A percentile compares a stretch with the other conserved stretches of the same genome.
These are phyloP conservation scores for Sitobion miscanthi DNA, from an alignment of 1,140 invertebrate species.

Conservation along the genomic window DNA sequence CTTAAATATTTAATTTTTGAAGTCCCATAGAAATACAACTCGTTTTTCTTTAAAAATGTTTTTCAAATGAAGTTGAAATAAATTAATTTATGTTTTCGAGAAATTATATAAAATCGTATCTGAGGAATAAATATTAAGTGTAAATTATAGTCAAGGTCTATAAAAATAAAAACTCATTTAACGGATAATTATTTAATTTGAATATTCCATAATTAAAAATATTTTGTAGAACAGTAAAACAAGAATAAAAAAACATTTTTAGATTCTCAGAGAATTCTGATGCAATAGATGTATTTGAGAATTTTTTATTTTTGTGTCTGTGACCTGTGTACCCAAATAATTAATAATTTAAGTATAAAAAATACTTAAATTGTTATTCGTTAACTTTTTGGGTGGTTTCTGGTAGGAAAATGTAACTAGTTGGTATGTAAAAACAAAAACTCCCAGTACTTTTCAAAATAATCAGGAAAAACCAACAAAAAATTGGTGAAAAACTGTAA, in stretches of 20 bases:
- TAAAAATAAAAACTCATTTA: background rate
- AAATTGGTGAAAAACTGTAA: too few relatives aligned
- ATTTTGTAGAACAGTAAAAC: background rate
- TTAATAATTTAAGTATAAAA: too few relatives aligned
- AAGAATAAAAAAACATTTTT: background rate
- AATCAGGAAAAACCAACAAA: background rate
- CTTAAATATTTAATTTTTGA: slow-evolving; percentile 6
- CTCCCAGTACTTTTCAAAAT: background rate
- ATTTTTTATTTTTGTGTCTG: background rate
- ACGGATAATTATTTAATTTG: background rate
- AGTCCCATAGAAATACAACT: background rate
- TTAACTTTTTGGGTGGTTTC: background rate
- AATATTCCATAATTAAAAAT: background rate
- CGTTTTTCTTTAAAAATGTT: background rate
- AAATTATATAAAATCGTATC: background rate
- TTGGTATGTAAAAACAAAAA: background rate
- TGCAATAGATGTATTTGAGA: background rate
- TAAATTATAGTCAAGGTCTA: background rate
- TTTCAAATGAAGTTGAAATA: background rate
- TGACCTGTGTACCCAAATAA: background rate
- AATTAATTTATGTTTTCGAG: background rate
- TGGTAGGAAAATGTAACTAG: background rate
- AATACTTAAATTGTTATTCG: background rate
- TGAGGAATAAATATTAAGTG: background rate
- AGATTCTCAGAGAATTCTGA: background rate